These are phyloP conservation scores for Lasioglossum figueresi DNA, from an alignment of 2,888 invertebrate species.

Conservation along the genomic window DNA sequence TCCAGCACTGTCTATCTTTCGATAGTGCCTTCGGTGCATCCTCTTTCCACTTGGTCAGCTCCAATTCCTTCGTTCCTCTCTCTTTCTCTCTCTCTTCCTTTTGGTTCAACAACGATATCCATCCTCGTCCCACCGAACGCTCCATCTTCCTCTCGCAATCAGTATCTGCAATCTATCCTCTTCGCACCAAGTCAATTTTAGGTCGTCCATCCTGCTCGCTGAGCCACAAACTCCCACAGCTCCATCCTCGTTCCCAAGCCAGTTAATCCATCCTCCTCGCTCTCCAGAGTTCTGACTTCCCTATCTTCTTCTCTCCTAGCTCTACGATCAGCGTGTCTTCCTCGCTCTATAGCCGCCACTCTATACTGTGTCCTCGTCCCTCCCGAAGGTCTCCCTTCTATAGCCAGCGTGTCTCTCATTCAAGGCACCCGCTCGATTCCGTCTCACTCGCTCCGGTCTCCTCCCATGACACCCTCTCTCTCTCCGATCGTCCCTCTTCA, in stretches of 20 bases:
- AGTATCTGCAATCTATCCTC: background rate
- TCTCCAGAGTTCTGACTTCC: background rate
- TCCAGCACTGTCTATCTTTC: background rate
- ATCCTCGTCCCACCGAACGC: background rate
- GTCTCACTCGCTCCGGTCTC: background rate
- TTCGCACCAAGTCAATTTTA: background rate
- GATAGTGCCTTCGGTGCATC: background rate
- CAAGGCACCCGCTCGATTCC: background rate
- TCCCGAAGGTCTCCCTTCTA: background rate
- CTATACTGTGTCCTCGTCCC: background rate
- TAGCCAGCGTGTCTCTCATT: conserved; percentile 20
- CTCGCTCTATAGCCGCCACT: background rate
- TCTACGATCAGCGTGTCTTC: background rate
- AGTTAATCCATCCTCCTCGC: background rate
- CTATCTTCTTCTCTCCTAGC: background rate
- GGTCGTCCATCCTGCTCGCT: background rate
- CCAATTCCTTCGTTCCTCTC: background rate
- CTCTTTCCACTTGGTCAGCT: background rate
- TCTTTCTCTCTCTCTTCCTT: background rate
- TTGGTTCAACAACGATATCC: background rate
- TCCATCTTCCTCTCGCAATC: background rate
- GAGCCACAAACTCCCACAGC: background rate
- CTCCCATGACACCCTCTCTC: conserved; percentile 5
- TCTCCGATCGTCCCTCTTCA: conserved; percentile 14
- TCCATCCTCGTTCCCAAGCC: background rate